Evolutionary conservation across 2,888 invertebrate genomes (phyloP).

Genomic region (Drosophila rellima): DNA sequence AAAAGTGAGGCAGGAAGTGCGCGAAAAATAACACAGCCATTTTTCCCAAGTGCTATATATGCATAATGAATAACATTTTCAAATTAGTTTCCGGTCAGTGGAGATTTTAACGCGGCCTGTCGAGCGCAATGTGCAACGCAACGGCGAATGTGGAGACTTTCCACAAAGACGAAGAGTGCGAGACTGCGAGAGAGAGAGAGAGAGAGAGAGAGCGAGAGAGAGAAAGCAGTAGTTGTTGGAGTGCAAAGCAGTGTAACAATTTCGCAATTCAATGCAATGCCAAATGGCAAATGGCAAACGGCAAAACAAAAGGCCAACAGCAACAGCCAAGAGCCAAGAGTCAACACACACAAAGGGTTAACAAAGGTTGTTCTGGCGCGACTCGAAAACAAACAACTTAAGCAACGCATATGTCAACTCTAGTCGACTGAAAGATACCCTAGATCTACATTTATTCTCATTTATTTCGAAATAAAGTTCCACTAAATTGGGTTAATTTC

Average conservation of each 20-base stretch:
- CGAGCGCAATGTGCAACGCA: slow-evolving; percentile 54
- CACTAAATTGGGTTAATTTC: too few species aligned
- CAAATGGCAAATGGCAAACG: slow-evolving; percentile 34
- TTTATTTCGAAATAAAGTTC: too few species aligned
- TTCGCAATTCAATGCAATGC: slow-evolving; percentile 52
- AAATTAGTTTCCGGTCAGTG: slow-evolving; percentile 81
- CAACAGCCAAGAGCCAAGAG: slow-evolving; percentile 11
- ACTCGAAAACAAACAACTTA: slow-evolving; percentile 5
- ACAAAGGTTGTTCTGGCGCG: slow-evolving; percentile 13
- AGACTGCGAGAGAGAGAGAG: neutral
- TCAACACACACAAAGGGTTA: slow-evolving; percentile 11
- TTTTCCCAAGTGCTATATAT: slow-evolving; percentile 59
- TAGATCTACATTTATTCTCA: too few species aligned
- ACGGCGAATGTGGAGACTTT: neutral
- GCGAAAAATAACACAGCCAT: slow-evolving; percentile 59
- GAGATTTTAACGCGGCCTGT: slow-evolving; percentile 74
- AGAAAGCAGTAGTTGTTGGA: neutral
- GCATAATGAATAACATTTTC: slow-evolving; percentile 81
- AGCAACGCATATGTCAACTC: too few species aligned
- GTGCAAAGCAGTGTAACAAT: slow-evolving; percentile 31
- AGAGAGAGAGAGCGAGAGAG: neutral
- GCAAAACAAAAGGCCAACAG: slow-evolving; percentile 35
- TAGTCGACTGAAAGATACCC: neutral
- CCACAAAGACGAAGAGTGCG: neutral
- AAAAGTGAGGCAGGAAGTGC: slow-evolving; percentile 55